Percentiles rank a stretch among this genome's conserved stretches.
phyloP scores from a whole-genome alignment of 2,113 vertebrate genomes.

The Neolamprologus ventralis region DNA sequence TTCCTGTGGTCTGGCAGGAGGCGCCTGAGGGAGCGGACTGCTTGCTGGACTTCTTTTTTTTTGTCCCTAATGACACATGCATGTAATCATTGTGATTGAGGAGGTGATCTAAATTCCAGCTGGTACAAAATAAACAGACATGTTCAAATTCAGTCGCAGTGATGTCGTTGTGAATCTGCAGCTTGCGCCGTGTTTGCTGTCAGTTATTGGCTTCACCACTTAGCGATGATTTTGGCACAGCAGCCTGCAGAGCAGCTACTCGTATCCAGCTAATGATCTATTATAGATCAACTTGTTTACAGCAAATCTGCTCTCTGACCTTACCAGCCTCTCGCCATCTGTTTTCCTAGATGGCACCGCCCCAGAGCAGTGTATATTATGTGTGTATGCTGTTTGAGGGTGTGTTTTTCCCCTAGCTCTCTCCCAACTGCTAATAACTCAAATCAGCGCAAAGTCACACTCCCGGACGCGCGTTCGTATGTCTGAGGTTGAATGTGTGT shows the following conservation, averaged over 20 bases:
- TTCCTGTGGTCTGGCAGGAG: conserved; percentile 2
- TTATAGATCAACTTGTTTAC: conserved; percentile 56
- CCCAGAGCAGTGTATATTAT: neutral
- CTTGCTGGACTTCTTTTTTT: neutral
- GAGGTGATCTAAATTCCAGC: neutral
- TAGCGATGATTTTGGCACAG: conserved; percentile 13
- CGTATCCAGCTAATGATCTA: conserved; percentile 46
- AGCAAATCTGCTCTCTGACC: conserved; percentile 52
- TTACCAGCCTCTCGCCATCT: conserved; percentile 39
- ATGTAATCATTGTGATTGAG: neutral
- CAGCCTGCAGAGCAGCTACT: conserved; percentile 18
- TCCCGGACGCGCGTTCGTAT: neutral
- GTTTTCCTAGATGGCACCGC: conserved; percentile 27
- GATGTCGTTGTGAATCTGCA: neutral
- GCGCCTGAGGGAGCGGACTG: neutral
- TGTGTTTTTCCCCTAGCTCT: conserved; percentile 9
- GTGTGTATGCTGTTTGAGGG: neutral
- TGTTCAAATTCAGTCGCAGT: neutral
- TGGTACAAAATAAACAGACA: neutral
- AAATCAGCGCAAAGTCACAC: conserved; percentile 56
- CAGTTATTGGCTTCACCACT: neutral
- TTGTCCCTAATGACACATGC: neutral
- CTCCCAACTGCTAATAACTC: conserved; percentile 53
- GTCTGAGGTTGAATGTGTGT: neutral
- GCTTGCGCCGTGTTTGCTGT: neutral